Evolutionary conservation across 2,113 vertebrate genomes (phyloP), one percentile per base, ranked within the genome.

Genomic region (Reinhardtius hippoglossoides): DNA sequence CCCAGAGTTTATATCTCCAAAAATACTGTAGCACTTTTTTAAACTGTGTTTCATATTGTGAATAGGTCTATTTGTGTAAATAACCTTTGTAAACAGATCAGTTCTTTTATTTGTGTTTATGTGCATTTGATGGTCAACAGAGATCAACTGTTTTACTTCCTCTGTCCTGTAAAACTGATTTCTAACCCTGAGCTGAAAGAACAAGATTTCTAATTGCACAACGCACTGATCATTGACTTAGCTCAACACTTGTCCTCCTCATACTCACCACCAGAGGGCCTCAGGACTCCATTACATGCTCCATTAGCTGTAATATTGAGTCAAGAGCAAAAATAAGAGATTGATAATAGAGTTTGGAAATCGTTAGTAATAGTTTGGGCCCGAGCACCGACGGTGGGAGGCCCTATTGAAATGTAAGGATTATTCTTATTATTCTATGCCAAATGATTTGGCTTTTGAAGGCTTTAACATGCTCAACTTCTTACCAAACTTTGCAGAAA

Each of bases 31-130:
- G 83, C 78, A 88, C 85, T n/a, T 83, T 89, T 91, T 71, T 37
- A 18, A 82, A 16, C 48, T 74, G 76, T 61, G 54, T 84, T 90
- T 87, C 81, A 80, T 85, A 74, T 78, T 92, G 86, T 92, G 82
- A 90, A 91, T 86, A 82, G 12, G 67, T 60, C 24, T 74, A 44
- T 77, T 78, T 79, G 68, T 92, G 88, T 92, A 91, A 85, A 93
- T 91, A 90, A 62, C 71, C 52, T 88, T 85, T 91, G 80, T 88
- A 80, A 89, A 81, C 55, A 73, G 67, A 83, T 78, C 64, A 35
- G 16, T 66, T 82, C n/a, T 23, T 74, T 20, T 18, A 15, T 48
- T 15, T 87, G 82, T 84, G 86, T 50, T 79, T 81, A 78, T 60
- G 55, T 80, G 68, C 1, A 0, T 61, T 12, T 42, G 31, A 37